Evolutionary conservation across 2,113 vertebrate genomes (phyloP), one percentile per base, ranked within the genome.

Genomic region (Salvator merianae): DNA sequence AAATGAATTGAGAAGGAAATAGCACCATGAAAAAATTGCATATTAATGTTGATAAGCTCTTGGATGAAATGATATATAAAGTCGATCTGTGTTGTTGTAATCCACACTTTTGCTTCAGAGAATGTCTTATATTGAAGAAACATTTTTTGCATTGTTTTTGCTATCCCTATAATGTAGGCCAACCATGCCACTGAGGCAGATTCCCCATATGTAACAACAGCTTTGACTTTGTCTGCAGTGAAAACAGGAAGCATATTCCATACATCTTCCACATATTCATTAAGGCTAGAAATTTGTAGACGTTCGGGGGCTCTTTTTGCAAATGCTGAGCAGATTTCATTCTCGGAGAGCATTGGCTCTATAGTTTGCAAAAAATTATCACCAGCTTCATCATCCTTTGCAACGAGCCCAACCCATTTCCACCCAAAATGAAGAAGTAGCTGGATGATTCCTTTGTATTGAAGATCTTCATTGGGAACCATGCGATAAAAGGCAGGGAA

Each of bases 321-420:
- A 53, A 72, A 82, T 36, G 50, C 69, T 3, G 53, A 22, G n/a
- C 80, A 82, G 34, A 82, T 82, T 62, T 36, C 69, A 73, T 63
- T 62, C 5, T 38, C 2, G 1, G 53, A 62, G 7, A 82, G 36
- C 50, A 82, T 38, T 30, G 50, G 34, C 36, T 82, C 50, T 28
- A 82, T 34, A 1, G 32, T 34, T 32, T 26, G 20, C 47, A 81
- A 36, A 26, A 71, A 81, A 70, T 55, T 43, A 28, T 69, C n/a
- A n/a, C n/a, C n/a, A n/a, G n/a, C n/a, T n/a, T n/a, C n/a, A n/a
- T n/a, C 65, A 34, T 69, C 78, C n/a, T 22, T 47, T 22, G 65
- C n/a, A 30, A 80, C 50, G 78, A 80, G 30, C 2, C 63, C 40
- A 1, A 80, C 43, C 78, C 78, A 79, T 68, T 79, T 79, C 77